phyloP scores from a whole-genome alignment of 2,797 vertebrate genomes.

The Scolopax bukidnonensis region DNA sequence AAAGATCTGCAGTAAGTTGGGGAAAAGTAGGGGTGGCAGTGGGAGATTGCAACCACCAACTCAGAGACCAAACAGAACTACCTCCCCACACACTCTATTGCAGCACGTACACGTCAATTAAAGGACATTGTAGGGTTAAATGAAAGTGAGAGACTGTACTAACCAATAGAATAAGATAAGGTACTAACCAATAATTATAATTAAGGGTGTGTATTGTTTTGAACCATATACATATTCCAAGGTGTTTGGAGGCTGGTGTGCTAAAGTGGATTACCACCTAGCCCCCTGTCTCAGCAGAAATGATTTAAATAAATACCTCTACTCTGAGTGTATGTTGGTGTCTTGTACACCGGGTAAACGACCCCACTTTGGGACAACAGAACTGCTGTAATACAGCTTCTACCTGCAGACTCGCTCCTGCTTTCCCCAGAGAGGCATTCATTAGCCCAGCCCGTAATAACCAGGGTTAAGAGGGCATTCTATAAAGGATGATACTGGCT shows the following conservation, averaged over 20 bases:
- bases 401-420: not conserved
- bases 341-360: not conserved
- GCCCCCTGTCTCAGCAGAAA: not conserved
- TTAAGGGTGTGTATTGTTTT: not conserved
- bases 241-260: not conserved
- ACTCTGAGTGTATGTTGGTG: too few species aligned
- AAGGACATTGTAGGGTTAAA: not conserved
- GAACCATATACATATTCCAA: not conserved
- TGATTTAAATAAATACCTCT: not conserved
- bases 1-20: not conserved
- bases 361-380: not conserved
- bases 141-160: not conserved
- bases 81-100: not conserved
- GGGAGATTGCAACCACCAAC: not conserved
- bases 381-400: not conserved
- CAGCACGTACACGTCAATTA: not conserved
- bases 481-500: rapidly evolving
- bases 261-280: not conserved
- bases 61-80: not conserved
- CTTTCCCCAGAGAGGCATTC: not conserved
- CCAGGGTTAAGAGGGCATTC: rapidly evolving
- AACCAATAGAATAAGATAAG: not conserved
- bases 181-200: not conserved
- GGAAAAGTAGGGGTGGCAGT: not conserved
- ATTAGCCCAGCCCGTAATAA: rapidly evolving